Base-by-base conservation (phyloP, 2,113 vertebrate species). In the Bolborhynchus lineola region DNA sequence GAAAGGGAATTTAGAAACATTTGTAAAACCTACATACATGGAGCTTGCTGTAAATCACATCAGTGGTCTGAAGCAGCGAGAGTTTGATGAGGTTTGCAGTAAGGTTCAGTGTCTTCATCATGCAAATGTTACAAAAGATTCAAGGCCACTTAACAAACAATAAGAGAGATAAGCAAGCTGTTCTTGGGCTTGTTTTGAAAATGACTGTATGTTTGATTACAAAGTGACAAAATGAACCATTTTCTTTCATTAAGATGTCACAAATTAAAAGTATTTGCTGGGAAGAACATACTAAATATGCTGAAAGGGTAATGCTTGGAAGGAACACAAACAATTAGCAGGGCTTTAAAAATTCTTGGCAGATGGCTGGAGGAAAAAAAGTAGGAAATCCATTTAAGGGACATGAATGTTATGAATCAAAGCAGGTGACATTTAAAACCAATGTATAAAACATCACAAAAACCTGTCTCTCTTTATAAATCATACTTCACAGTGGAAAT, bases 401-500 rank as follows among this genome's bases (percentile, higher is more conserved):
- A 94, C 68, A 91, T 87, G 72, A 88, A 5, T 72, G 91, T 75
- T 95, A 94, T 91, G 83, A 96, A 95, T 92, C 92, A 93, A 92
- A 86, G 90, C 83, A 96, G 93, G 95, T 94, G 95, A 97, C 95
- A 96, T 94, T 96, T 96, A 95, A 96, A 96, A 93, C 55, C 72
- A 93, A 95, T 88, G 92, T 95, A 97, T 96, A 94, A 96, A 95
- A 93, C 80, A 94, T 93, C 47, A 94, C 41, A 35, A 86, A 95
- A 97, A 52, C 80, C 86, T 62, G 72, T 53, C 69, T 96, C 79
- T 77, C 35, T 76, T 29, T 78, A 90, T 88, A 94, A 94, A 75
- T 90, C 90, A 79, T 65, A 92, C 62, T 91, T 93, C 83, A 90
- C 69, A 67, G 63, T n/a, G 18, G 37, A 94, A 72, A 82, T 67